phyloP scores from a whole-genome alignment of 2,113 vertebrate species.

The Macquaria australasica region DNA sequence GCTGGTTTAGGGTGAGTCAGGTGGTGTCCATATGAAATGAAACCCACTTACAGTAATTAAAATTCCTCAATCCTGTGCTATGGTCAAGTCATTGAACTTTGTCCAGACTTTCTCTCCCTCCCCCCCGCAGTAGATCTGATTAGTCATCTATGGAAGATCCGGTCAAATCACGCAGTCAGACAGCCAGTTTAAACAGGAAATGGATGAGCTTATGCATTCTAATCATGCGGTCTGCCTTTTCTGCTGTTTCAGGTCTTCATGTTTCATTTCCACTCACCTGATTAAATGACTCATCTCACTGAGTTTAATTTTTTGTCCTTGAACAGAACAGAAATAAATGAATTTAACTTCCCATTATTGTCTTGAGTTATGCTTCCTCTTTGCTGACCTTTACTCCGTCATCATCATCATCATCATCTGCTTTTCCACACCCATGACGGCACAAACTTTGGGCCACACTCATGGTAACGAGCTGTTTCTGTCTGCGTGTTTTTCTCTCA shows the following conservation, averaged over 20 bases:
- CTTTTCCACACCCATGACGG: background rate
- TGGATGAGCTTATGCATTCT: background rate
- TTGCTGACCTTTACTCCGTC: background rate
- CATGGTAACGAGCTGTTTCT: background rate
- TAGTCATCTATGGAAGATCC: background rate
- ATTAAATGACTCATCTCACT: background rate
- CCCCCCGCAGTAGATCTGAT: background rate
- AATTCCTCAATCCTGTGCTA: background rate
- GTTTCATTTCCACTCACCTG: no score
- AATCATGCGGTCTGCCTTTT: background rate
- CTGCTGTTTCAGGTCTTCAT: background rate
- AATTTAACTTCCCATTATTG: slow-evolving; percentile 21
- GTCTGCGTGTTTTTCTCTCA: background rate
- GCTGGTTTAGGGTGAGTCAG: slow-evolving; percentile 16
- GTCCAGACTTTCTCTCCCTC: background rate
- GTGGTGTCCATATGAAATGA: background rate
- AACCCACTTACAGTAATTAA: background rate
- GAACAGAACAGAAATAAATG: slow-evolving; percentile 22
- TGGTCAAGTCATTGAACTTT: slow-evolving; percentile 11
- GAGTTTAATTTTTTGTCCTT: slow-evolving; percentile 6
- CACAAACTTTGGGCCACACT: background rate
- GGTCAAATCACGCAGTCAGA: background rate
- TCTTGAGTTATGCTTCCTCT: slow-evolving; percentile 4
- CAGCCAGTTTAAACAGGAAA: background rate
- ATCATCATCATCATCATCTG: slow-evolving; percentile 21